Evolutionary conservation across 2,888 invertebrate species (phyloP).

Genomic region (Prosopocoilus inquinatus): DNA sequence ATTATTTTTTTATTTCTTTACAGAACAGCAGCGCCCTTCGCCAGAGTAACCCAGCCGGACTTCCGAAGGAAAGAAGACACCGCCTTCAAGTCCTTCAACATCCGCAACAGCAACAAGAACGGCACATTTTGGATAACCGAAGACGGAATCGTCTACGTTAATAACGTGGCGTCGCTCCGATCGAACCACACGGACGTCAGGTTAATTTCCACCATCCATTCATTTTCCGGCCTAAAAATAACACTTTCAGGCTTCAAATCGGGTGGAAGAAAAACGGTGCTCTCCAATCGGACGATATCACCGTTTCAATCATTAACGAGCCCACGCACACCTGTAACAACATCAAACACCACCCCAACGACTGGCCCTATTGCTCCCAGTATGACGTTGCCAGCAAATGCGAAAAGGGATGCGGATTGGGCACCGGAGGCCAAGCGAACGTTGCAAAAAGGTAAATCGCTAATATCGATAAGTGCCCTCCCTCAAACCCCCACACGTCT

Average conservation of each 20-base stretch:
- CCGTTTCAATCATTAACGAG: conserved; percentile 43
- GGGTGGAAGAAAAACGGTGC: conserved; percentile 44
- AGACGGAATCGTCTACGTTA: conserved; percentile 59
- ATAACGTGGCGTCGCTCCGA: conserved; percentile 50
- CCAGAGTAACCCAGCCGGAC: conserved; percentile 52
- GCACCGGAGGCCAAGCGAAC: conserved; percentile 50
- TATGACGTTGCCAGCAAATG: conserved; percentile 54
- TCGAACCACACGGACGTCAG: conserved; percentile 47
- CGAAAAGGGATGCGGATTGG: conserved; percentile 55
- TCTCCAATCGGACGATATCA: conserved; percentile 36
- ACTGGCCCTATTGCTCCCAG: conserved; percentile 53
- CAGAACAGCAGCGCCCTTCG: conserved; percentile 51
- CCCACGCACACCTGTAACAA: conserved; percentile 36
- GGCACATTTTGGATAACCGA: conserved; percentile 49
- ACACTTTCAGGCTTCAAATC: conserved; percentile 45
- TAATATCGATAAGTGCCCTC: too few species aligned
- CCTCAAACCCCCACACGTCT: too few species aligned
- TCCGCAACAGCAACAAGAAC: conserved; percentile 19
- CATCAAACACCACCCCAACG: conserved; percentile 33
- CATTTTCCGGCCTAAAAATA: neutral
- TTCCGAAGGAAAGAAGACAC: conserved; percentile 32
- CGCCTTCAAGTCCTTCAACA: conserved; percentile 27
- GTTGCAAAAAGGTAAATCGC: conserved; percentile 30
- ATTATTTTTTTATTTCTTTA: conserved; percentile 27
- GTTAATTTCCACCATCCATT: conserved; percentile 31